phyloP scores from a whole-genome alignment of 2,797 vertebrate species.

The Molossus molossus region DNA sequence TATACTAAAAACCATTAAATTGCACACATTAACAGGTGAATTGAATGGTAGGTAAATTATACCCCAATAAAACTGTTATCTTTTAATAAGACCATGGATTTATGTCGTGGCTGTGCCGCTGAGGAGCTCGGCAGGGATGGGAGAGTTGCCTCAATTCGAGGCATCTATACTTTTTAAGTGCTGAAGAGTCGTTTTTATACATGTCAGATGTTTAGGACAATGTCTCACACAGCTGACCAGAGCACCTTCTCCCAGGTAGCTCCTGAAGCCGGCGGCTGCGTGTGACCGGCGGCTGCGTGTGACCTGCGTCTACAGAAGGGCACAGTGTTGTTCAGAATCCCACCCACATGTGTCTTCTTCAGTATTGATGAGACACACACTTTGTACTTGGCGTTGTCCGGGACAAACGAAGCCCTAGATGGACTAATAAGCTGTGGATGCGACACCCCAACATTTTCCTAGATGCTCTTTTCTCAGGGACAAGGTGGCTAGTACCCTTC shows the following conservation, averaged over 20 bases:
- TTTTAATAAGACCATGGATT: neutral
- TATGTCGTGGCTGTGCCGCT: neutral
- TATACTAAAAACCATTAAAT: neutral
- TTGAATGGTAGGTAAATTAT: neutral
- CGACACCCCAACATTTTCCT: neutral
- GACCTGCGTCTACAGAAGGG: neutral
- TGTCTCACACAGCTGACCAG: neutral
- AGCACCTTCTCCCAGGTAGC: neutral
- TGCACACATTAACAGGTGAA: neutral
- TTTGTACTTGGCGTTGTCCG: too few relatives aligned
- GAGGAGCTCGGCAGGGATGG: neutral
- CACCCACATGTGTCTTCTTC: neutral
- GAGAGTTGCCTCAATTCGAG: neutral
- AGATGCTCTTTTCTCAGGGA: too few relatives aligned
- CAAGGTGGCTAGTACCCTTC: neutral
- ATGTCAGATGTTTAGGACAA: neutral
- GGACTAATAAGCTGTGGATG: neutral
- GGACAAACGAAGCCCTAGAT: neutral
- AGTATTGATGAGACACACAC: neutral
- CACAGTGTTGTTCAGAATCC: neutral
- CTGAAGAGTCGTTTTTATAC: neutral
- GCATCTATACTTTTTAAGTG: neutral
- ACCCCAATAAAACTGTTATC: neutral
- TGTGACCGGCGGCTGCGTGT: accelerated
- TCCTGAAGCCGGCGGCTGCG: neutral